Base-by-base conservation (phyloP, 2,888 invertebrate species). In the Kryphioiulus occultus region DNA sequence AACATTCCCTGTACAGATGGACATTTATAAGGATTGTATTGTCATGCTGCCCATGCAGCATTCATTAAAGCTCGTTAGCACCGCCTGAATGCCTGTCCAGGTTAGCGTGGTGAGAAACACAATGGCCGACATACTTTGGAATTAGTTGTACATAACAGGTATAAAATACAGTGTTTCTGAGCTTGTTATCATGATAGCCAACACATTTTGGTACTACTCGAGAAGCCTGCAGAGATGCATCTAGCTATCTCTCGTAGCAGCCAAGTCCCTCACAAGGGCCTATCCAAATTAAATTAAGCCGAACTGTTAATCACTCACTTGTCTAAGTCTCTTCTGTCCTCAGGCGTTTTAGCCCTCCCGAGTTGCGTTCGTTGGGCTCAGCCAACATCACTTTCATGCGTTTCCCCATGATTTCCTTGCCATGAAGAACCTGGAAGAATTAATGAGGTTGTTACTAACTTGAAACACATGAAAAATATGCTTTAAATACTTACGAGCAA, bases 331-430 rank as follows among this genome's bases (percentile, higher is more conserved):
- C 84, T 39, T 84, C 84, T 10, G 35, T 84, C n/a, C 84, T 35
- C 5, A 84, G 22, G 19, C 84, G 84, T 35, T 84, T 84, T 22
- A n/a, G 84, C n/a, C 84, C 42, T 19, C 84, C 22, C 9, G 84
- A 35, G 35, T 19, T 39, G 35, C 84, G 78, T 86, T 91, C 91
- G 88, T 90, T 90, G 42, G 93, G 92, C 90, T 97, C 97, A 0
- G 98, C 98, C 91, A 96, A 95, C 92, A 98, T 93, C 7, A 98
- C 98, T 93, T 97, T 96, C 87, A 98, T 93, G 89, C 96, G 94
- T 35, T 96, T 95, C 35, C 97, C 97, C 90, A 95, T 96, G 88
- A 98, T 94, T 92, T 97, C 97, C 88, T 97, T 96, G 15, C 97
- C 97, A 91, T 98, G 97, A 85, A 98, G 91, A 44, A 92, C 91